Evolutionary conservation across 2,797 vertebrate genomes (phyloP), one percentile per base, ranked within the genome.

Genomic region (Allobates femoralis): DNA sequence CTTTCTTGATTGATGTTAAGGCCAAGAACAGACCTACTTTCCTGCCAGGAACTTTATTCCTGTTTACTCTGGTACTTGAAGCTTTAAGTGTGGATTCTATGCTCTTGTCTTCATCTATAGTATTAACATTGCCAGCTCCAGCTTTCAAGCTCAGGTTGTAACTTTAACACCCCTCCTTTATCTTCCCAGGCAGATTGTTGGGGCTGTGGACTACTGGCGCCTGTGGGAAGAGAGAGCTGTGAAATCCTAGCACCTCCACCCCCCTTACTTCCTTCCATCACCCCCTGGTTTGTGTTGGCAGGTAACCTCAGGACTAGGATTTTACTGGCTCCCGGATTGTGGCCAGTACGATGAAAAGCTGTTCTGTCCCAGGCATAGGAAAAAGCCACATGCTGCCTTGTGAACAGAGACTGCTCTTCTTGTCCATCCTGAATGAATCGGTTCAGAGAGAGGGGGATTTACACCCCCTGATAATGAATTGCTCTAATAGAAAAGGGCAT

Each of bases 281-380:
- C 74, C 75, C 19, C 32, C 69, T 50, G 55, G 77, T 64, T 88
- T 88, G n/a, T 86, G 75, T 79, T 80, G 74, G 18, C 0, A 14
- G 75, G 71, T 0, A 85, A 88, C 83, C 83, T 81, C 83, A 81
- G 58, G 86, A 83, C 86, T 88, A 66, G 76, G 86, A 88, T 88
- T 88, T 88, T 88, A 88, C 78, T 88, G 86, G 86, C 86, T 88
- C 77, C 73, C 50, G 77, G 83, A 88, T 85, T 88, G 78, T 81
- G 86, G 86, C 86, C 71, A 30, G 83, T 85, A 83, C 78, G 83
- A 88, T 88, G 86, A 88, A 88, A 88, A 88, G 86, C 86, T 88
- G 84, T 88, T 88, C 86, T 88, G 86, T 88, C 87, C 83, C 83
- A 81, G 83, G 32, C 83, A 23, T 71, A 50, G 83, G 58, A 75